Evolutionary conservation across 2,113 vertebrate genomes (phyloP), one percentile per base, ranked within the genome.

Genomic region (Varanus komodoensis): DNA sequence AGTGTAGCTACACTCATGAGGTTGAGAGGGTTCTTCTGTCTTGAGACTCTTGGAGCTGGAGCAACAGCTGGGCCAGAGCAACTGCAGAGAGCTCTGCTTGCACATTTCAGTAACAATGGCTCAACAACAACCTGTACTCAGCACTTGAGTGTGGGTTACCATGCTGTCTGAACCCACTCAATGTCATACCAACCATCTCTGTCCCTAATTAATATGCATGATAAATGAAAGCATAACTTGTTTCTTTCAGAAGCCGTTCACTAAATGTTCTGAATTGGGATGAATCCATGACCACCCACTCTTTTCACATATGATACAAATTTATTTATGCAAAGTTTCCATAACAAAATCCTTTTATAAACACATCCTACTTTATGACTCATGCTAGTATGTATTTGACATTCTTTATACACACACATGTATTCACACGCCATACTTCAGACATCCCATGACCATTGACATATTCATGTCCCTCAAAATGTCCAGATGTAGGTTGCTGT

Each of bases 401-500:
- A 73, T 54, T 8, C 84, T 73, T 85, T n/a, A 73, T 52, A 52
- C 32, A 82, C 11, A 81, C 50, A 81, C 32, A 32, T 9, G 27
- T 9, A 32, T 9, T 8, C 27, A 32, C 69, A 81, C 23, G n/a
- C 61, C 0, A 34, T 27, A 81, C 7, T 54, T 67, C 78, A 88
- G 67, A 38, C 19, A n/a, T 71, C 48, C 48, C 9, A 38, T 21
- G 38, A 8, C 80, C n/a, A 73, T n/a, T 27, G 68, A 57, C 50
- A 88, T 69, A 54, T 73, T 82, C 67, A 44, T 61, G 50, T 81
- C 27, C 50, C 23, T 71, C 50, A 27, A 14, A 48, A 71, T 82
- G 79, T 88, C 23, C 29, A 82, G 87, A 88, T 82, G 57, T 88
- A 73, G 38, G 67, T 73, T 67, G 78, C 50, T 88, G 8, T 73